Percentiles rank a stretch among this genome's conserved stretches.
Evolutionary conservation across 2,797 vertebrate genomes (phyloP).

Genomic region (Acanthornis magna): DNA sequence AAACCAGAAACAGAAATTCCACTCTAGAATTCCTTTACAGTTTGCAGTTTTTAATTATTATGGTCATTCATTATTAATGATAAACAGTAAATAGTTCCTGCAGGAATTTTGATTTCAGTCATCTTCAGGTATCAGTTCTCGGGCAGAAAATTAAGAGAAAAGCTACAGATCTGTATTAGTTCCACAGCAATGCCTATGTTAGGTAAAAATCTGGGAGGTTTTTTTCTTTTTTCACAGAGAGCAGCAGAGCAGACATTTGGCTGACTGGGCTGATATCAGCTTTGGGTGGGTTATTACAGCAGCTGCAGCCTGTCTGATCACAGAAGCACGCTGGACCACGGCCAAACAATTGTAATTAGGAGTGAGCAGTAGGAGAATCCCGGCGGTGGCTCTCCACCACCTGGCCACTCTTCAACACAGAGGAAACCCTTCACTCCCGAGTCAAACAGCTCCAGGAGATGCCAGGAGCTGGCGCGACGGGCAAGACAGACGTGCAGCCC

Average conservation of each 20-base stretch:
- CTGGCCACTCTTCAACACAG: neutral
- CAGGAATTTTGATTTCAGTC: neutral
- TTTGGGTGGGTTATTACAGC: slow-evolving; percentile 37
- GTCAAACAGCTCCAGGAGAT: neutral
- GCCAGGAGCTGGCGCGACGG: neutral
- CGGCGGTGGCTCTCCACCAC: neutral
- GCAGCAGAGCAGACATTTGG: neutral
- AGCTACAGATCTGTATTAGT: neutral
- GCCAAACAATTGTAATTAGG: slow-evolving; percentile 51
- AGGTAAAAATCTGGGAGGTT: neutral
- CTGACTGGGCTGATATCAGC: slow-evolving; percentile 7
- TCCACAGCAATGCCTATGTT: neutral
- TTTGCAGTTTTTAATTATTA: slow-evolving; percentile 52
- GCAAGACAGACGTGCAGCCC: neutral
- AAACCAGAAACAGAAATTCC: slow-evolving; percentile 13
- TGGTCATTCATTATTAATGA: slow-evolving; percentile 45
- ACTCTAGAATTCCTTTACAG: slow-evolving; percentile 50
- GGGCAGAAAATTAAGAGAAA: neutral
- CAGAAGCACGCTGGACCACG: neutral
- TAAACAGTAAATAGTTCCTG: neutral
- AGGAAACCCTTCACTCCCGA: neutral
- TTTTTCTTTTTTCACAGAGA: neutral
- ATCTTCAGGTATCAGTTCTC: neutral
- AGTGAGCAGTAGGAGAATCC: slow-evolving; percentile 29
- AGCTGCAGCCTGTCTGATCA: slow-evolving; percentile 52